Evolutionary conservation across 2,888 invertebrate genomes (phyloP), one percentile per base, ranked within the genome.

Genomic region (Slavum lentiscoides): DNA sequence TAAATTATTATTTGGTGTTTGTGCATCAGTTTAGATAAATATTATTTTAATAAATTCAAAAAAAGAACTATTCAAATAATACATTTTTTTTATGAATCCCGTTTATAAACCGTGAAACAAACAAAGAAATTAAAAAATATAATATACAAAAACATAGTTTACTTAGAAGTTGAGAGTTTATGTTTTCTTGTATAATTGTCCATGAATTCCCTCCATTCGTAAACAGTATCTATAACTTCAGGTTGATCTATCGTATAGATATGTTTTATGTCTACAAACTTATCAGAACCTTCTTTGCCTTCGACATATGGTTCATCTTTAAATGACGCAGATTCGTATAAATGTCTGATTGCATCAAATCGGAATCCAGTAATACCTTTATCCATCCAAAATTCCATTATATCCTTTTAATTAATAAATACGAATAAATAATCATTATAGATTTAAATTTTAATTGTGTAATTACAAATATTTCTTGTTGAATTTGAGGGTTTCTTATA

Each of bases 401-500:
- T 80, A 30, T 69, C 74, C 82, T 82, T 13, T 1, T 74, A 3
- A 17, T 67, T 59, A 13, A 17, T 3, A 19, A 53, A 4, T 23
- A 13, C 4, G 30, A 59, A 74, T 62, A 43, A 58, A n/a, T 37
- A 37, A 58, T n/a, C n/a, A n/a, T 58, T 58, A 9, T n/a, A 30
- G 30, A n/a, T 67, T 84, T 84, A 83, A 84, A 87, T 91, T 86
- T 91, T 90, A 87, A 93, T 90, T 30, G 30, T 4, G 4, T 30
- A 30, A 2, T 4, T 30, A 30, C 30, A 30, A 2, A 30, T 30
- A 30, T 30, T 85, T 91, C 91, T 75, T 90, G 86, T 4, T 91
- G 88, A 11, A 96, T 90, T 11, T 88, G 88, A 0, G 91, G 89
- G 86, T 93, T 92, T 64, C 92, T 88, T 84, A 89, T 92, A 86